Evolutionary conservation across 53 echinoderm and acorn worm species (phyloP).

Genomic region (Echinarachnius parma): DNA sequence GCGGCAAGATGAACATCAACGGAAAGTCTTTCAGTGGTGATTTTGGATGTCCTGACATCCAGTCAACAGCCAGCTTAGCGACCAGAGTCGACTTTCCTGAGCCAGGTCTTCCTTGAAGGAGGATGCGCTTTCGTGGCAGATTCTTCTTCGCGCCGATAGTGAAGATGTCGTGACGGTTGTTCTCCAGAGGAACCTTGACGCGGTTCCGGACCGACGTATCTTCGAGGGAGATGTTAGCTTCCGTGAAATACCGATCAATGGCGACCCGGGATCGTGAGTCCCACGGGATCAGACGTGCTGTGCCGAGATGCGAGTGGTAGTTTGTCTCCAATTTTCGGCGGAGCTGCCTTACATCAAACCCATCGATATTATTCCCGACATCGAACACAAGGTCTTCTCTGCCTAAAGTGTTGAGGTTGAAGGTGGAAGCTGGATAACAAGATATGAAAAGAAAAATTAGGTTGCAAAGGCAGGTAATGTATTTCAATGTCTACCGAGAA

Average conservation of each 20-base stretch:
- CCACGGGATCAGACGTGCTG: slow-evolving; percentile 22
- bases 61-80: slow-evolving; percentile 55
- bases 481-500: too few relatives aligned
- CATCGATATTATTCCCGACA: too few relatives aligned
- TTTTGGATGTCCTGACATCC: slow-evolving; percentile 32
- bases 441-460: too few relatives aligned
- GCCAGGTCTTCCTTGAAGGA: slow-evolving; percentile 49
- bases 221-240: slow-evolving; percentile 1
- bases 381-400: too few relatives aligned
- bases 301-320: slow-evolving; percentile 13
- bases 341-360: slow-evolving; percentile 1
- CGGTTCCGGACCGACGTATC: slow-evolving; percentile 14
- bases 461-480: too few relatives aligned
- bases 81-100: slow-evolving; percentile 55
- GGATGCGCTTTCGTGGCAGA: slow-evolving; percentile 32
- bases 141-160: slow-evolving; percentile 20
- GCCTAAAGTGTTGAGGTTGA: too few relatives aligned
- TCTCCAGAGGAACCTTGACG: slow-evolving; percentile 4
- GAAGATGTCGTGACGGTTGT: slow-evolving; percentile 18
- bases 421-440: too few relatives aligned
- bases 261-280: slow-evolving; percentile 29
- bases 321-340: slow-evolving; percentile 29
- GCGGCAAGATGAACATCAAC: slow-evolving; percentile 47
- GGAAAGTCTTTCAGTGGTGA: slow-evolving; percentile 35
- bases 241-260: slow-evolving; percentile 30